Conservation (phyloP, 2,888 invertebrate species). For the Scrobipalpa atriplicella region DNA sequence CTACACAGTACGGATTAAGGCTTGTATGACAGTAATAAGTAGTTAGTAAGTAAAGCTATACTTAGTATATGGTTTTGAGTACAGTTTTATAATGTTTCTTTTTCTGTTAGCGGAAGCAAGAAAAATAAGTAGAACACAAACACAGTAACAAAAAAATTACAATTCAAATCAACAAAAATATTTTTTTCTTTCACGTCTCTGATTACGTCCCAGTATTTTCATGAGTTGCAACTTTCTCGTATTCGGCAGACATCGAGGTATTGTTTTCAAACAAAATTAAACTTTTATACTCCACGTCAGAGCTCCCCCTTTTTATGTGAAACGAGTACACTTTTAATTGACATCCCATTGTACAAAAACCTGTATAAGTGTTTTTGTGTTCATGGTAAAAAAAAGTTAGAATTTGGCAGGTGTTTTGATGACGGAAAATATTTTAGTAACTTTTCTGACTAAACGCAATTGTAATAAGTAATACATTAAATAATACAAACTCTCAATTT, state of each 20-base stretch:
- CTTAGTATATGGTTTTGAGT: too few species aligned
- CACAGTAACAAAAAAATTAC: background rate
- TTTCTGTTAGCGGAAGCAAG: background rate
- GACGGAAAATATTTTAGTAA: too few species aligned
- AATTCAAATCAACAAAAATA: background rate
- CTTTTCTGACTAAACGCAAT: too few species aligned
- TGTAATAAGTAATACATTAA: too few species aligned
- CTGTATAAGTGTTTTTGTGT: too few species aligned
- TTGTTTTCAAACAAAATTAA: background rate
- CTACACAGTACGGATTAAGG: background rate
- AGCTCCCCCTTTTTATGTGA: background rate
- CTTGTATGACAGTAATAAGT: background rate
- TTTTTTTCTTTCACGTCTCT: background rate
- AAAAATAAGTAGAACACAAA: background rate
- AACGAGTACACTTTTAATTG: background rate
- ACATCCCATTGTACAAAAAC: background rate
- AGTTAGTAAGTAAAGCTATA: too few species aligned
- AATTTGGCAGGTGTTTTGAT: too few species aligned
- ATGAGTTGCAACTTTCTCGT: background rate
- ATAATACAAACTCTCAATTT: too few species aligned
- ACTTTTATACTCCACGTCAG: slow-evolving; percentile 3
- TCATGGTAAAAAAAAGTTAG: too few species aligned
- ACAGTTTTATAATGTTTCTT: background rate
- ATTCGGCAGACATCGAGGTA: background rate
- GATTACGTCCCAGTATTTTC: background rate